Evolutionary conservation across 2,113 vertebrate genomes (phyloP).

Genomic region (Indicator maculatus): DNA sequence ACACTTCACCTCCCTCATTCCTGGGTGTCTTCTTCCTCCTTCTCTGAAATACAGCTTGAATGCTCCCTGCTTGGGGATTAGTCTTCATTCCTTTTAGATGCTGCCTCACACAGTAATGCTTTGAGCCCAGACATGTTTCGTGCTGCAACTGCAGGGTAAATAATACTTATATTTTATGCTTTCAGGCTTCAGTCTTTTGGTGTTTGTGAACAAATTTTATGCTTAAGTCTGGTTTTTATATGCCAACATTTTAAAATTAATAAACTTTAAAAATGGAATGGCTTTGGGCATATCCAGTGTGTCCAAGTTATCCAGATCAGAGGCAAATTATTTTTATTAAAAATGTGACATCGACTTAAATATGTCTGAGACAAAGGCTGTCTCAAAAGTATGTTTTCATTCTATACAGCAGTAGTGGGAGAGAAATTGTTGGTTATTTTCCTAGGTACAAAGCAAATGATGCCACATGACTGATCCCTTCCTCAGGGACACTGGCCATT

Average conservation of each 20-base stretch:
- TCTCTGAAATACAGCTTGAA: neutral
- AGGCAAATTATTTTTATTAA: neutral
- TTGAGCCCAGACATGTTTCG: neutral
- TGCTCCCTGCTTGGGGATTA: neutral
- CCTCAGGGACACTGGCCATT: neutral
- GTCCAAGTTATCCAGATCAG: neutral
- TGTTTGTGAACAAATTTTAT: neutral
- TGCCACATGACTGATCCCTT: neutral
- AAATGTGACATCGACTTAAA: neutral
- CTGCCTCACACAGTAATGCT: neutral
- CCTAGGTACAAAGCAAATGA: neutral
- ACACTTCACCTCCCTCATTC: neutral
- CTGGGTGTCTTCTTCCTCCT: neutral
- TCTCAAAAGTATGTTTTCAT: neutral
- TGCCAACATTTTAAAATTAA: neutral
- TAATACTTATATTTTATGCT: neutral
- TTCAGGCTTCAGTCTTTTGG: neutral
- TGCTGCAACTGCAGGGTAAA: neutral
- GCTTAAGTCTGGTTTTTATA: neutral
- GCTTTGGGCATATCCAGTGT: neutral
- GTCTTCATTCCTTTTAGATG: neutral
- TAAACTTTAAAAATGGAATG: neutral
- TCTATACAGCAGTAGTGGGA: neutral
- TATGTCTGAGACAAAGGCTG: neutral
- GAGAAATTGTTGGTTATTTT: neutral